Conservation (phyloP, 2,888 invertebrate genomes). For the Clistopyga incitator region DNA sequence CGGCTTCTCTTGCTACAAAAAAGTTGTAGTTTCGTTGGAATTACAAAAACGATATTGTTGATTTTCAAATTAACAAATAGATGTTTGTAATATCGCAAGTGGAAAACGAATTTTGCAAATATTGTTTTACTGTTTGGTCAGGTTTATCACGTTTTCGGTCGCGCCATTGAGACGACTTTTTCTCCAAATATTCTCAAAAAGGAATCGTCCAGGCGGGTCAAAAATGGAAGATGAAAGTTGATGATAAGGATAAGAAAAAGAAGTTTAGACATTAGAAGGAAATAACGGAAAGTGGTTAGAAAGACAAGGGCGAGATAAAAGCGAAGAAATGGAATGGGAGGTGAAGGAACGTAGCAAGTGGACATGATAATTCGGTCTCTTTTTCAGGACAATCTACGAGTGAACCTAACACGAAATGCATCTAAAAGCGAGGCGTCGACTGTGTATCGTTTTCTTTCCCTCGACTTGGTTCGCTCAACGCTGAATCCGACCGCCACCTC, state of each 20-base stretch:
- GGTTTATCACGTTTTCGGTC: no score
- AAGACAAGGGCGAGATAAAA: slow-evolving; percentile 9
- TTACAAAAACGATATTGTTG: no score
- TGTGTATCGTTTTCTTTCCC: slow-evolving; percentile 35
- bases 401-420: slow-evolving; percentile 75
- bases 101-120: no score
- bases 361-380: slow-evolving; percentile 76
- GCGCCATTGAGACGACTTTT: no score
- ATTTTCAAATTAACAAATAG: no score
- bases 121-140: no score
- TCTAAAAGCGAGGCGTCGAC: slow-evolving; percentile 70
- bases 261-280: neutral
- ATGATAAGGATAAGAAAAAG: neutral
- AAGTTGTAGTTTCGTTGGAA: no score
- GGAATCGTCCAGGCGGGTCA: neutral
- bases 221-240: neutral
- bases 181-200: neutral
- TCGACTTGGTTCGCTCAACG: slow-evolving; percentile 52
- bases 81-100: no score
- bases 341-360: slow-evolving; percentile 57
- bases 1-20: no score
- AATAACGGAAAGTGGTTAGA: neutral
- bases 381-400: slow-evolving; percentile 72
- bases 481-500: slow-evolving; percentile 45
- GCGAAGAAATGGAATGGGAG: slow-evolving; percentile 14